phyloP scores from a whole-genome alignment of 2,797 vertebrate genomes.

The Centroberyx gerrardi region DNA sequence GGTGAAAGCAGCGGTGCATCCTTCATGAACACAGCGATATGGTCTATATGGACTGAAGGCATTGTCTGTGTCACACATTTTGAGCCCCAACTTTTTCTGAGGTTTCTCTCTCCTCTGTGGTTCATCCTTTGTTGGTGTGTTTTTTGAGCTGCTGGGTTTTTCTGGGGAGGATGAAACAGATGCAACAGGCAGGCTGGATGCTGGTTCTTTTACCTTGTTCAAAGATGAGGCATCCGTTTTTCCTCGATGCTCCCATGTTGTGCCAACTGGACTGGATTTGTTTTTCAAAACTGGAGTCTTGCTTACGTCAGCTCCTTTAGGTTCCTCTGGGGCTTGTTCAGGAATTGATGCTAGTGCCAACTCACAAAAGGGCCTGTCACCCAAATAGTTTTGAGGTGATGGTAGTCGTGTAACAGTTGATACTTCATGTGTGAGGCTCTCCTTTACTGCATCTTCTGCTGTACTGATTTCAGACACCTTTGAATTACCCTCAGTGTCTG shows the following conservation, averaged over 20 bases:
- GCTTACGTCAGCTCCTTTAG: conserved; percentile 29
- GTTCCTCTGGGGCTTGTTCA: conserved; percentile 51
- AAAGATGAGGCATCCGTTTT: conserved; percentile 36
- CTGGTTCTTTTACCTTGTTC: conserved; percentile 64
- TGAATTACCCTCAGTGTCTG: conserved; percentile 50
- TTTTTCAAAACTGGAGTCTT: conserved; percentile 71
- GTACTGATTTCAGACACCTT: conserved; percentile 45
- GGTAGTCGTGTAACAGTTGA: conserved; percentile 78
- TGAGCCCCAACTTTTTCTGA: conserved; percentile 74
- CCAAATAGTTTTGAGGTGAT: conserved; percentile 68
- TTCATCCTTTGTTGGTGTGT: conserved; percentile 76
- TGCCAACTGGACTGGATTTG: conserved; percentile 60
- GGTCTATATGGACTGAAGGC: conserved; percentile 93
- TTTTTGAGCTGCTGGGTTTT: conserved; percentile 82
- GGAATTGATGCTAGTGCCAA: conserved; percentile 30
- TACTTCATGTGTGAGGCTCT: conserved; percentile 48
- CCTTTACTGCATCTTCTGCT: conserved; percentile 41
- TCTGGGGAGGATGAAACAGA: conserved; percentile 72
- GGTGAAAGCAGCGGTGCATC: conserved; percentile 97
- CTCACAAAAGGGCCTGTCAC: conserved; percentile 55
- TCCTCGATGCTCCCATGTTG: conserved; percentile 55
- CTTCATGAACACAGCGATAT: conserved; percentile 97
- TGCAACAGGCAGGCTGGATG: conserved; percentile 46
- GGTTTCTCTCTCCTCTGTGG: conserved; percentile 72
- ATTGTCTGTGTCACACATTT: conserved; percentile 84